Evolutionary conservation across 2,797 vertebrate species (phyloP), one percentile per base, ranked within the genome.

Genomic region (Choloepus didactylus): DNA sequence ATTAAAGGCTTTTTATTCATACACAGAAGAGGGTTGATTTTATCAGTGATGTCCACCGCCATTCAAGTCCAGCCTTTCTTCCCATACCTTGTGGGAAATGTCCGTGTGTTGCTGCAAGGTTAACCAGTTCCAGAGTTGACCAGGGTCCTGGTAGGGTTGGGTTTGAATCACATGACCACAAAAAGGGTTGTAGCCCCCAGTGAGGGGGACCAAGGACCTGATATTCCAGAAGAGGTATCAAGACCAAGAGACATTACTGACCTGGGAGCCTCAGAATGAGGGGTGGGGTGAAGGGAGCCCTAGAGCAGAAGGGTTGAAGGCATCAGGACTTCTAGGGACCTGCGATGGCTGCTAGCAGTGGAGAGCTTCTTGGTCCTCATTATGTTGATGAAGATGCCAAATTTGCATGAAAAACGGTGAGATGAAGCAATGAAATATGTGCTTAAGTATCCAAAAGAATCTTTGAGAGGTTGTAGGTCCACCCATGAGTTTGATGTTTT

Each of bases 111-210:
- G 9, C 3, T 3, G 59, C 62, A 11, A 21, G 54, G 6, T 38
- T 41, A 35, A 31, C 19, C 54, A 35, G 16, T 15, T 81, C 19
- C 8, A 6, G 54, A 70, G 25, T 16, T 14, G 15, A 11, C 29
- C 38, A 9, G 12, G 12, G 18, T 35, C 31, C 41, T 15, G 2
- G 41, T 51, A 27, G 6, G 3, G 16, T 31, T 29, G n/a, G 16
- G 66, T 9, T 11, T 72, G 6, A 0, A 0, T 44, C 59, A 59
- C 14, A 3, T 4, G 15, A n/a, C n/a, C 49, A 35, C 31, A 66
- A n/a, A n/a, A 5, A 25, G 31, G 8, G 2, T 35, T 35, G 10
- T 46, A 72, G 7, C n/a, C 62, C 29, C 62, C 77, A 46, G 25
- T 12, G 21, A 8, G 25, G 56, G 12, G 86, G 14, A 56, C 41